Evolutionary conservation across 92 coral and sea anemone genomes (phyloP).

Genomic region (Epizoanthus ramosus): DNA sequence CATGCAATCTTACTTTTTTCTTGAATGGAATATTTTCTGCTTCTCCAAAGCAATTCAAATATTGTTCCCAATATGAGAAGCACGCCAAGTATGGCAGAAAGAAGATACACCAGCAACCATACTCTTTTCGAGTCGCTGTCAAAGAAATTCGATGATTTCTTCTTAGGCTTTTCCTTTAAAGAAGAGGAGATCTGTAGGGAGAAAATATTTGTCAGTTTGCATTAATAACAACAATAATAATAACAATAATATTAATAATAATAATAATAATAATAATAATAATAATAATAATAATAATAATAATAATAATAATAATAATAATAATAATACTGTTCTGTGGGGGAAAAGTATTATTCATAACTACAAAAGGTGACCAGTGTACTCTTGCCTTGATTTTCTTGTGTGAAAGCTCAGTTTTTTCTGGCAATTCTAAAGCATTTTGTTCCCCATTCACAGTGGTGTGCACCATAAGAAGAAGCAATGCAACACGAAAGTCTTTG

Average conservation of each 20-base stretch:
- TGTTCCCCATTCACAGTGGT: constrained; percentile 66
- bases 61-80: not conserved
- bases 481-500: constrained; percentile 71
- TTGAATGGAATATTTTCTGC: not conserved
- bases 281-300: too few species aligned
- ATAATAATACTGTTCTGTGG: too few species aligned
- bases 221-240: too few species aligned
- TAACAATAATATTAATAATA: too few species aligned
- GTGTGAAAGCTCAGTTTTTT: not conserved
- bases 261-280: too few species aligned
- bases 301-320: too few species aligned
- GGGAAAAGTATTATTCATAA: too few species aligned
- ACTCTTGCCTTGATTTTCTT: too few species aligned
- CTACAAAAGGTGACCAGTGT: too few species aligned
- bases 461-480: constrained; percentile 83
- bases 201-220: too few species aligned
- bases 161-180: not conserved
- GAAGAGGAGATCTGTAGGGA: not conserved
- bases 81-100: constrained; percentile 1
- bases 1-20: not conserved
- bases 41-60: constrained; percentile 7
- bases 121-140: not conserved
- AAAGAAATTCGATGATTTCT: constrained; percentile 13
- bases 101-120: not conserved
- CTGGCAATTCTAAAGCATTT: not conserved